Base-by-base conservation (phyloP, 1,140 invertebrate genomes). In the Aleiodes sp. region DNA sequence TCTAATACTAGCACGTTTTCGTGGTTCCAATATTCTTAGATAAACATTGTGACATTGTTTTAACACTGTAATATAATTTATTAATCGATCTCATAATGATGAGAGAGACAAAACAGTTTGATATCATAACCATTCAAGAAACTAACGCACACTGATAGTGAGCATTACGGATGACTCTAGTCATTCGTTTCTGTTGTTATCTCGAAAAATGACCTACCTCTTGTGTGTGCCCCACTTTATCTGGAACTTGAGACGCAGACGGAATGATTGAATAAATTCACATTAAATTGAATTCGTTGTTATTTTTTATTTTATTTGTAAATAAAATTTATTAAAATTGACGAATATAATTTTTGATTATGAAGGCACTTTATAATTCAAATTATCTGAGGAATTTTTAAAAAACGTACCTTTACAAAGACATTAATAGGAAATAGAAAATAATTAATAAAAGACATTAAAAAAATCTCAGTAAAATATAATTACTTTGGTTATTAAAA, bases 401-500 rank as follows among this genome's bases (percentile, higher is more conserved):
- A 63, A 63, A 39, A 35, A 8, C n/a, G 31, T 26, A 16, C 10
- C 8, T 63, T 21, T 4, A 21, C 16, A 31, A 56, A 57, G 21
- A 39, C 9, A 21, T 37, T 19, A 14, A 21, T 39, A 24, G 10
- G 16, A 63, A 26, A 39, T 19, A 26, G 21, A 31, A 33, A 16
- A 63, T 16, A 14, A 46, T 46, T 46, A 6, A 46, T 14, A 63
- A 68, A 61, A 21, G 26, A 16, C 29, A 33, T 29, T 59, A 39
- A 16, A 68, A 16, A 46, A 60, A 60, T 43, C 21, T 29, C 24
- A 14, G 12, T 37, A 39, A 37, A 62, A 35, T 57, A 43, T 29
- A 59, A 28, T 71, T 72, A 73, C 68, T 75, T 75, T 70, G 71
- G 71, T 73, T 73, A 72, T 26, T 37, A 68, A n/a, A 70, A 35